phyloP scores from a whole-genome alignment of 2,797 vertebrate species.

The Enteromius afrohamiltoni region DNA sequence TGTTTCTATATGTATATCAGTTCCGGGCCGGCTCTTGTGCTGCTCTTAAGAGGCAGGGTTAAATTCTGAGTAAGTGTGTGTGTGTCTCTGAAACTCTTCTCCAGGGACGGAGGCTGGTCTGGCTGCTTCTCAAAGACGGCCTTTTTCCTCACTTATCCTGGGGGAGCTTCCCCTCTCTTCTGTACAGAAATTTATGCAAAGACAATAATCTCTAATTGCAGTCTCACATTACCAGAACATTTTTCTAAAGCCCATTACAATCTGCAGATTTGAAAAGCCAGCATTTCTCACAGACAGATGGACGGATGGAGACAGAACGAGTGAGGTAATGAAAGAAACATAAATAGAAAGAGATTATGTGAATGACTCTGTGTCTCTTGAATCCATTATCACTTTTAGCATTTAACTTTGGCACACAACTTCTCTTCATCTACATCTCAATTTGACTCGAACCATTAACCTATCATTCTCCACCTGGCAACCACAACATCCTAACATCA shows the following conservation, averaged over 20 bases:
- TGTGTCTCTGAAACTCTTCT: conserved; percentile 58
- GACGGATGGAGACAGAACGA: conserved; percentile 34
- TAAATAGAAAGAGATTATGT: conserved; percentile 36
- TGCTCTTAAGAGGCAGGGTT: conserved; percentile 43
- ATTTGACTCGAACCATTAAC: background rate
- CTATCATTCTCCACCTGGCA: background rate
- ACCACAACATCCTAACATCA: background rate
- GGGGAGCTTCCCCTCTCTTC: conserved; percentile 68
- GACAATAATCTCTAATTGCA: conserved; percentile 83
- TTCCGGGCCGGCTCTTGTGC: conserved; percentile 64
- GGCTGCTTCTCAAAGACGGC: conserved; percentile 74
- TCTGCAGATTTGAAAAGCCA: conserved; percentile 75
- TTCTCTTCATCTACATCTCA: background rate
- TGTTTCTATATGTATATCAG: conserved; percentile 43
- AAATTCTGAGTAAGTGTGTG: conserved; percentile 60
- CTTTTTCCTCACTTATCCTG: conserved; percentile 68
- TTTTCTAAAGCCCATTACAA: conserved; percentile 80
- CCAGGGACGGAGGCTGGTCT: conserved; percentile 65
- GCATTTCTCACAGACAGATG: conserved; percentile 38
- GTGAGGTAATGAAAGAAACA: conserved; percentile 38
- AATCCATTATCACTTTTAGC: conserved; percentile 11
- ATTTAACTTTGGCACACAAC: background rate
- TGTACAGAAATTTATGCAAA: conserved; percentile 79
- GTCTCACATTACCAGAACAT: conserved; percentile 79
- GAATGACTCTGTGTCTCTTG: conserved; percentile 13